Evolutionary conservation across 2,888 invertebrate species (phyloP).

Genomic region (Euphydryas editha): DNA sequence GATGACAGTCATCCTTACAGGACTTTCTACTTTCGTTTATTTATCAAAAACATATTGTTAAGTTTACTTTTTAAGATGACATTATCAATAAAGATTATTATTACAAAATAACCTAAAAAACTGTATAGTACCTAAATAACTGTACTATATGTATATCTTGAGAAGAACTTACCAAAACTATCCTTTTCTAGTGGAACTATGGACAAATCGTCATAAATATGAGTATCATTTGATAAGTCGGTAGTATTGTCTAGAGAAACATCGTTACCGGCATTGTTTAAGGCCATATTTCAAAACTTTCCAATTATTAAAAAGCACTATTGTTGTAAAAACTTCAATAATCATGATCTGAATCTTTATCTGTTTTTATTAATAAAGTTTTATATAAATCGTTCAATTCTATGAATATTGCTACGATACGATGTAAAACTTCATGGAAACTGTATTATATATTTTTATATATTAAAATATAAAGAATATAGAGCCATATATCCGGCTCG

Average conservation of each 20-base stretch:
- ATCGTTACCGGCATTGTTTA: slow-evolving; percentile 61
- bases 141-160: not conserved
- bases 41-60: not conserved
- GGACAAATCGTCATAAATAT: slow-evolving; percentile 86
- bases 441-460: not conserved
- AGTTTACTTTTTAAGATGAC: not conserved
- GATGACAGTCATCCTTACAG: too few relatives aligned
- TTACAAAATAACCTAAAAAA: slow-evolving; percentile 1
- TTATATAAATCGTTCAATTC: not conserved
- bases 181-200: slow-evolving; percentile 94
- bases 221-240: slow-evolving; percentile 58
- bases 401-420: not conserved
- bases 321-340: slow-evolving; percentile 66
- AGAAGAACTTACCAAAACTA: slow-evolving; percentile 89
- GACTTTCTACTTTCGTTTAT: not conserved
- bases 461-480: not conserved
- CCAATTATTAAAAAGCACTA: slow-evolving; percentile 52
- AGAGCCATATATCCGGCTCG: not conserved
- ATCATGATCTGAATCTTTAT: slow-evolving; percentile 62
- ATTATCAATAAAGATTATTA: not conserved
- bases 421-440: slow-evolving; percentile 2
- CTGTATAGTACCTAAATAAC: too few relatives aligned
- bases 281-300: slow-evolving; percentile 70
- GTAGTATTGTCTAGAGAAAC: slow-evolving; percentile 52
- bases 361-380: slow-evolving; percentile 3